These are phyloP conservation scores for Eristalis tenax DNA, from an alignment of 2,888 invertebrate species.

Conservation along the genomic window DNA sequence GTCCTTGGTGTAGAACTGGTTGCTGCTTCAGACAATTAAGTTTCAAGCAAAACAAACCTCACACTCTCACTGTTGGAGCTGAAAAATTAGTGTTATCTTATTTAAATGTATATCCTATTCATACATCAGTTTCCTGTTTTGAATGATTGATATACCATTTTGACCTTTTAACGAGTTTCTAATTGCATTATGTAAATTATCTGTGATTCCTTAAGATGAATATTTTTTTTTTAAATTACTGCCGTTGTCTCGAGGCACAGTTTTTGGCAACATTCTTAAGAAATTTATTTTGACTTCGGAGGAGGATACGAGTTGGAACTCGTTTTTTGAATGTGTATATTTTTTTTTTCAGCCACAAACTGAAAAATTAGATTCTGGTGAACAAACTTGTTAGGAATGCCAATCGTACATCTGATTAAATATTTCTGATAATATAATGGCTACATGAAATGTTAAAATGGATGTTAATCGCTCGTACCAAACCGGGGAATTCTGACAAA, in stretches of 20 bases:
- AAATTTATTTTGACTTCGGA: background rate
- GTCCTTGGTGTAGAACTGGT: conserved; percentile 64
- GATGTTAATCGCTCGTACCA: too few species aligned
- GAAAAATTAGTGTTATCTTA: background rate
- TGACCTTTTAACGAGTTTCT: conserved; percentile 36
- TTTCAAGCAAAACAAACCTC: conserved; percentile 29
- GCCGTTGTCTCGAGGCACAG: background rate
- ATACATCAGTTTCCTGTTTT: background rate
- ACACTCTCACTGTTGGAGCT: background rate
- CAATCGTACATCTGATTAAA: background rate
- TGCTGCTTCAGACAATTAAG: conserved; percentile 36
- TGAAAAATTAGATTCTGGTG: background rate
- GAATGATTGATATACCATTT: conserved; percentile 6
- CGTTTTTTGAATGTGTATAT: background rate
- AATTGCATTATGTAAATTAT: conserved; percentile 59
- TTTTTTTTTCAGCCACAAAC: background rate
- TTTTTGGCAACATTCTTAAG: background rate
- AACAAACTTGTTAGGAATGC: background rate
- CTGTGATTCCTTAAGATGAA: background rate
- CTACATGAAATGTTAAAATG: background rate
- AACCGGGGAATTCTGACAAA: background rate
- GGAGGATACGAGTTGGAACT: background rate
- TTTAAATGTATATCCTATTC: conserved; percentile 15
- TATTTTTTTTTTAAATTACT: background rate
- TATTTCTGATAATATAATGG: background rate